phyloP scores from a whole-genome alignment of 2,113 vertebrate genomes.

The Mesocricetus auratus region DNA sequence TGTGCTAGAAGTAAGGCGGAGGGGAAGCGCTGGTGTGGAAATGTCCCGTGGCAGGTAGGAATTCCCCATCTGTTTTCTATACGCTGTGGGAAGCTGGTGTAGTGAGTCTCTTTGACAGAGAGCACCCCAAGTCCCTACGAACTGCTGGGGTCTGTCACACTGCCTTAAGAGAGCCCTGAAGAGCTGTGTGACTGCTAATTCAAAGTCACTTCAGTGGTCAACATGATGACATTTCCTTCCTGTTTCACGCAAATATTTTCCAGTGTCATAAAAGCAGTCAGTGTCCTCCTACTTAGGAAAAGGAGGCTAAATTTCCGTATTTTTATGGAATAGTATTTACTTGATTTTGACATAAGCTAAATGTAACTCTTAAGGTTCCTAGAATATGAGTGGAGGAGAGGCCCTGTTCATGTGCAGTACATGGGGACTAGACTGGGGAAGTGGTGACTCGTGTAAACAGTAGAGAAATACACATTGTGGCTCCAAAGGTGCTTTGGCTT shows the following conservation, averaged over 20 bases:
- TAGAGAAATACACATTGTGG: not conserved
- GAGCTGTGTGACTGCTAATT: not conserved
- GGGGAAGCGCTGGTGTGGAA: constrained; percentile 94
- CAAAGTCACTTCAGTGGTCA: not conserved
- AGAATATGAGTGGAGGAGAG: not conserved
- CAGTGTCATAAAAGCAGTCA: not conserved
- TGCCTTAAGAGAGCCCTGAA: not conserved
- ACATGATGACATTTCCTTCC: not conserved
- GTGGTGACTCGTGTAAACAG: not conserved
- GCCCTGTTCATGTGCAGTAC: rapidly evolving
- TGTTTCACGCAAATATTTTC: constrained; percentile 39
- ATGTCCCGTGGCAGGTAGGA: constrained; percentile 91
- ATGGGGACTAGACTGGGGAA: not conserved
- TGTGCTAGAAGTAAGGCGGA: constrained; percentile 89
- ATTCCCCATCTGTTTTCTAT: constrained; percentile 8
- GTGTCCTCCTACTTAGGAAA: not conserved
- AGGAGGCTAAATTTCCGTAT: not conserved
- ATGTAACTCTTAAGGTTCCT: not conserved
- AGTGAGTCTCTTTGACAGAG: not conserved
- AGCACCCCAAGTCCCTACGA: not conserved
- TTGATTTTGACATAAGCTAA: not conserved
- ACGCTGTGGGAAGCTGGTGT: not conserved
- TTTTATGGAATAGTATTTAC: not conserved
- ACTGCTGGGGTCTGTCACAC: not conserved
- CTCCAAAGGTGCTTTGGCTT: not conserved